Conservation (phyloP, 2,888 invertebrate species). For the Caenorhabditis uteleia region DNA sequence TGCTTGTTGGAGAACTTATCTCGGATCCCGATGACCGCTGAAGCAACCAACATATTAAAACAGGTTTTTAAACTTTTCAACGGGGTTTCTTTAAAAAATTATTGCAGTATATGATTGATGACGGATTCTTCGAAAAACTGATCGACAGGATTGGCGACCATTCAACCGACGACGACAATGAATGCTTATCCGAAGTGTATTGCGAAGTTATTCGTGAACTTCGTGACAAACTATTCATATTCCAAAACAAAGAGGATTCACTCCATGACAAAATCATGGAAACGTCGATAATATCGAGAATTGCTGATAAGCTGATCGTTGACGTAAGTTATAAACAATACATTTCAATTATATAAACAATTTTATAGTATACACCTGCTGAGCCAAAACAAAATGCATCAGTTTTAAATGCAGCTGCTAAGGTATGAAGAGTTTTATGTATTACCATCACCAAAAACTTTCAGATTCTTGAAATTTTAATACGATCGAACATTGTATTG, state of each 20-base stretch:
- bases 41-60: constrained; percentile 24
- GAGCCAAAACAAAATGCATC: constrained; percentile 12
- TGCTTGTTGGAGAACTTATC: constrained; percentile 36
- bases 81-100: not conserved
- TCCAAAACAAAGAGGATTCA: constrained; percentile 21
- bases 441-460: not conserved
- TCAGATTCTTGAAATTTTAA: constrained; percentile 11
- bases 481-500: constrained; percentile 18
- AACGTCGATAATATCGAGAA: constrained; percentile 8
- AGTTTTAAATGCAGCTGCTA: constrained; percentile 9
- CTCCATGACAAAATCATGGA: constrained; percentile 36
- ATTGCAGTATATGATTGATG: constrained; percentile 38
- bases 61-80: constrained; percentile 14
- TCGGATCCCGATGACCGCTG: constrained; percentile 15
- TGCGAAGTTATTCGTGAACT: constrained; percentile 38
- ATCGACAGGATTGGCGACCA: constrained; percentile 27
- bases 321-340: constrained; percentile 4
- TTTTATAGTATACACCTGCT: constrained; percentile 3
- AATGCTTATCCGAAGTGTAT: constrained; percentile 43
- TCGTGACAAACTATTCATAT: constrained; percentile 35
- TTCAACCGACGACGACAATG: constrained; percentile 27
- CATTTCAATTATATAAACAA: not conserved
- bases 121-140: constrained; percentile 34
- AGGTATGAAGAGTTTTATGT: not conserved
- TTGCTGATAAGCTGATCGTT: constrained; percentile 21